A percentile compares a stretch with the other conserved stretches of the same genome.
phyloP scores from a whole-genome alignment of 2,113 vertebrate genomes.

The Halichoeres trimaculatus region DNA sequence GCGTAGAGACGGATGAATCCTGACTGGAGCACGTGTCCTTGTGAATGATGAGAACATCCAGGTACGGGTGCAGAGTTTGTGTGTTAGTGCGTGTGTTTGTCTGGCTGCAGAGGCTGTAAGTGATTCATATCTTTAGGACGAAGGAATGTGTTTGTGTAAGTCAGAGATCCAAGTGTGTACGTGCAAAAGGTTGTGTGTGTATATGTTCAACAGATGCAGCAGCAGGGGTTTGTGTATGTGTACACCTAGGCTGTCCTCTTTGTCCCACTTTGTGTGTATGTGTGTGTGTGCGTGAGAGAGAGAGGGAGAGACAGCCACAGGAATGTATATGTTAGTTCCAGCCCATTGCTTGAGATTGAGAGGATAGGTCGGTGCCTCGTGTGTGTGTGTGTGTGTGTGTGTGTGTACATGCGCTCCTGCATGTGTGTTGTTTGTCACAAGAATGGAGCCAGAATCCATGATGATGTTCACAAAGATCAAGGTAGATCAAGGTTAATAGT shows the following conservation, averaged over 20 bases:
- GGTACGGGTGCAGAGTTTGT: background rate
- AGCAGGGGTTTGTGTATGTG: conserved; percentile 18
- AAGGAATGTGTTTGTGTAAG: conserved; percentile 24
- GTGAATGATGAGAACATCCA: conserved; percentile 52
- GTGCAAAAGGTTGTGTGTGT: conserved; percentile 10
- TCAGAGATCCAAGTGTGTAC: conserved; percentile 30
- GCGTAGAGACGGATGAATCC: conserved; percentile 34
- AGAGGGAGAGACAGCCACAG: conserved; percentile 31
- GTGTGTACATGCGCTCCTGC: conserved; percentile 2
- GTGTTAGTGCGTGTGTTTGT: conserved; percentile 8
- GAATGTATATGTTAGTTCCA: conserved; percentile 81
- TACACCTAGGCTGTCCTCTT: conserved; percentile 36
- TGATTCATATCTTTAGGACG: conserved; percentile 42
- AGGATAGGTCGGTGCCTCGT: conserved; percentile 78
- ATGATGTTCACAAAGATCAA: conserved; percentile 55
- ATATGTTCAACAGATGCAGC: conserved; percentile 22
- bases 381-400: conserved; percentile 1
- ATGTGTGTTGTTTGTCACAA: conserved; percentile 44
- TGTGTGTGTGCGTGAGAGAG: background rate
- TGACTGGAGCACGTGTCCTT: conserved; percentile 29
- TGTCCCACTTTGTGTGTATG: conserved; percentile 14
- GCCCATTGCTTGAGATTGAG: conserved; percentile 83
- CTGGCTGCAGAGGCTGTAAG: background rate
- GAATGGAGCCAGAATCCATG: conserved; percentile 37
- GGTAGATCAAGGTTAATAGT: conserved; percentile 68